Percentiles rank a stretch among this genome's conserved stretches.
phyloP scores from a whole-genome alignment of 2,113 vertebrate species.

The Marmota flaviventris region DNA sequence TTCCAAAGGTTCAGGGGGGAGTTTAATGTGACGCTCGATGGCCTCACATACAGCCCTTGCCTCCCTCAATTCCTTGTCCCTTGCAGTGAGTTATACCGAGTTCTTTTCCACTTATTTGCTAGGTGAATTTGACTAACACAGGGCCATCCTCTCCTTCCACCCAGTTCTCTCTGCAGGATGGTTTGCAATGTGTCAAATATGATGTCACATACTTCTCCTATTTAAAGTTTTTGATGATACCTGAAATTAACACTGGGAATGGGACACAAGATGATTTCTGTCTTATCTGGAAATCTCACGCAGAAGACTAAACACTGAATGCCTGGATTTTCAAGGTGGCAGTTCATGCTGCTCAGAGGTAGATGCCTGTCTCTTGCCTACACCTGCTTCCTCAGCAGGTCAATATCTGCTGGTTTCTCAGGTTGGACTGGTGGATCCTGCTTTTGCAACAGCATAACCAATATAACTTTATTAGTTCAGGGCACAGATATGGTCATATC shows the following conservation, averaged over 20 bases:
- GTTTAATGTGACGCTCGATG: background rate
- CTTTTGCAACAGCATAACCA: background rate
- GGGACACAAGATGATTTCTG: background rate
- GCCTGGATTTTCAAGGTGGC: background rate
- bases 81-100: background rate
- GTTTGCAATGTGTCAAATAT: background rate
- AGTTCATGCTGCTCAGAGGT: background rate
- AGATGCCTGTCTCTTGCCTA: background rate
- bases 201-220: background rate
- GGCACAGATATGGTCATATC: background rate
- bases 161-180: background rate
- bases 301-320: background rate
- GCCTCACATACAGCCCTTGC: background rate
- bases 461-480: background rate
- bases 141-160: background rate
- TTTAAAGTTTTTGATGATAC: background rate
- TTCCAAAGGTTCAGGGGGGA: background rate
- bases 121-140: background rate
- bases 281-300: conserved; percentile 14
- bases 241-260: background rate
- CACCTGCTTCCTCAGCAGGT: background rate
- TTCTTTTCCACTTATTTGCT: background rate
- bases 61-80: background rate
- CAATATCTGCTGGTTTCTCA: background rate
- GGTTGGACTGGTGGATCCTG: background rate